A percentile compares a stretch with the other conserved stretches of the same genome.
Conservation (phyloP, 1,140 invertebrate genomes). For the Drosophila murphyi region DNA sequence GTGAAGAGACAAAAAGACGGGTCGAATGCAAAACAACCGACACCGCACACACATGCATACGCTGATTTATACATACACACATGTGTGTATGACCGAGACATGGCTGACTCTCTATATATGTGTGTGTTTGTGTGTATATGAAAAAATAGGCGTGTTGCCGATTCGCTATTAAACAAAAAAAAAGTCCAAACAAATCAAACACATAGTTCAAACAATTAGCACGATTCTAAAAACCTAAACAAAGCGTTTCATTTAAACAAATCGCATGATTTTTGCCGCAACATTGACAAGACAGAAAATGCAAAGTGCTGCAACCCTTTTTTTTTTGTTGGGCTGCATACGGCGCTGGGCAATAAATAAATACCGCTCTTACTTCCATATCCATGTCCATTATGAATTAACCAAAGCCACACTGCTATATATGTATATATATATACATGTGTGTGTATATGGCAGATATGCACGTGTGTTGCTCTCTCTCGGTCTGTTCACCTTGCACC, state of each 20-base stretch:
- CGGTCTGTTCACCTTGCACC: conserved; percentile 7
- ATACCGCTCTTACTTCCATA: conserved; percentile 36
- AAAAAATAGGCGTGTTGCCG: conserved; percentile 75
- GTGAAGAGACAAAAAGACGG: conserved; percentile 45
- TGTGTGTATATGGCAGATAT: not conserved
- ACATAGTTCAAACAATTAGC: conserved; percentile 43
- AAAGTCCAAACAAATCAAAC: conserved; percentile 49
- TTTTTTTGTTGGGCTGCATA: conserved; percentile 23
- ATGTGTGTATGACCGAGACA: conserved; percentile 43
- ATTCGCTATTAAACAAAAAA: conserved; percentile 52
- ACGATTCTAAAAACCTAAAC: conserved; percentile 14
- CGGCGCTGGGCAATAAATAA: conserved; percentile 39
- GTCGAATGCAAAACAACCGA: conserved; percentile 54
- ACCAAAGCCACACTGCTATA: conserved; percentile 4
- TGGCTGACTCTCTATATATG: conserved; percentile 33
- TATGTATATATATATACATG: not conserved
- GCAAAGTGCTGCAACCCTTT: conserved; percentile 43
- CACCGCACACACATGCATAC: conserved; percentile 28
- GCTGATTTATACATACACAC: conserved; percentile 37
- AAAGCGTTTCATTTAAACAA: conserved; percentile 16
- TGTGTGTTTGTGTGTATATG: conserved; percentile 45
- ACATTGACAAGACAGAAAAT: conserved; percentile 3
- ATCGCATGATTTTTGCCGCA: conserved; percentile 16
- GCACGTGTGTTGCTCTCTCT: conserved; percentile 16
- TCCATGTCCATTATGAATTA: conserved; percentile 41